phyloP scores from a whole-genome alignment of 2,797 vertebrate genomes.

The Strix occidentalis region DNA sequence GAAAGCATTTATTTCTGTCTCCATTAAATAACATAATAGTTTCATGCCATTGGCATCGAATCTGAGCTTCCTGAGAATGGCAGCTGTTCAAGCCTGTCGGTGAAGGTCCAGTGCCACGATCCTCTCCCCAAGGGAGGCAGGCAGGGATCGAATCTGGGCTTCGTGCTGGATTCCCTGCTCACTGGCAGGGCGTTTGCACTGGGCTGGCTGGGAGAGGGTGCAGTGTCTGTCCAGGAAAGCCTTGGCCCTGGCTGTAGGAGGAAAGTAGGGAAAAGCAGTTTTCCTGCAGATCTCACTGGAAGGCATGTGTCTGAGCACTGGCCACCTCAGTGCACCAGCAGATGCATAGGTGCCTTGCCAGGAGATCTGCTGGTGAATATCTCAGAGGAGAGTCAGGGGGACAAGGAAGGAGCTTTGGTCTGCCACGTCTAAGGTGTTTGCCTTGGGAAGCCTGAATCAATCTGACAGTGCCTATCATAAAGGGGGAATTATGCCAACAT shows the following conservation, averaged over 20 bases:
- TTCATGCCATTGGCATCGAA: neutral
- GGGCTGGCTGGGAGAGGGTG: neutral
- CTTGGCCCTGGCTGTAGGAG: neutral
- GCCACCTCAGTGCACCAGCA: neutral
- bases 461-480: neutral
- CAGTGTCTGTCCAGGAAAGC: neutral
- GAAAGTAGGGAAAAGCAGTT: neutral
- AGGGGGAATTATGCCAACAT: neutral
- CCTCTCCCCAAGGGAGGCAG: neutral
- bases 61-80: neutral
- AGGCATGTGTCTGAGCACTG: neutral
- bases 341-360: neutral
- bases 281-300: neutral
- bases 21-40: neutral
- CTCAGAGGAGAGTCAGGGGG: neutral
- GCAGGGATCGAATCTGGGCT: neutral
- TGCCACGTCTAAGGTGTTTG: neutral
- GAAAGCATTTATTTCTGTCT: neutral
- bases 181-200: neutral
- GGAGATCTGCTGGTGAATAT: neutral
- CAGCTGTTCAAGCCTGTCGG: neutral
- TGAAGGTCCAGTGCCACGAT: neutral
- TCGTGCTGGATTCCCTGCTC: accelerated
- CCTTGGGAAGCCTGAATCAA: neutral
- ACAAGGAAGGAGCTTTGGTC: neutral